Base-by-base conservation (phyloP, 2,888 invertebrate genomes). In the Chromoteleia sp. region DNA sequence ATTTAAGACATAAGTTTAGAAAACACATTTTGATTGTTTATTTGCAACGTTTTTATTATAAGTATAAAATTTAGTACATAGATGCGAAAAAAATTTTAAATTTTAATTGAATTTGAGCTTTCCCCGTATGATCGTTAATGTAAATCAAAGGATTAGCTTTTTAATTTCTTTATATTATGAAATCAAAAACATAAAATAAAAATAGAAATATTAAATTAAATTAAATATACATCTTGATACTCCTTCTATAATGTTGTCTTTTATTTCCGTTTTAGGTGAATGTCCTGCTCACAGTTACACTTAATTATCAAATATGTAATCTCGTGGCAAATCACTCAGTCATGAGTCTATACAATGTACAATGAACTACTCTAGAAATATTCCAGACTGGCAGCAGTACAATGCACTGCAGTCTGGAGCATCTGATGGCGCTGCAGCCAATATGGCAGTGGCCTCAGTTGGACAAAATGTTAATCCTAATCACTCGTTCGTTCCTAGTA, bases 311-410 rank as follows among this genome's bases (percentile, higher is more conserved):
- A 74, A 54, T 68, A 77, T 77, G 81, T 76, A 58, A 81, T 30
- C 71, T 81, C 52, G 61, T 71, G 77, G 68, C 81, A 61, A 67
- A 29, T 68, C 48, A 48, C 41, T 52, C 15, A 59, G 56, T 82
- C 75, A 82, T 75, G 82, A 75, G 41, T 29, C 52, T 19, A 76
- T 71, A 89, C 84, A 84, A 91, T 91, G 91, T 89, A 91, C 91
- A 90, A 91, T 91, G 91, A 91, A 89, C 89, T 91, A 91, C 90
- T 78, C 86, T 85, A 89, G 88, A 84, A 91, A 88, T 83, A 88
- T 91, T 89, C 90, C 91, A 86, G 91, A 91, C 86, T 91, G 91
- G 91, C 91, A 91, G 87, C 91, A 91, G 81, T 91, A 89, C 87
- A 90, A 89, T 85, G 85, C 88, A 65, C 76, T 87, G 56, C 89